A percentile compares a stretch with the other conserved stretches of the same genome.
Conservation (phyloP, 2,113 vertebrate genomes). For the Egretta garzetta region DNA sequence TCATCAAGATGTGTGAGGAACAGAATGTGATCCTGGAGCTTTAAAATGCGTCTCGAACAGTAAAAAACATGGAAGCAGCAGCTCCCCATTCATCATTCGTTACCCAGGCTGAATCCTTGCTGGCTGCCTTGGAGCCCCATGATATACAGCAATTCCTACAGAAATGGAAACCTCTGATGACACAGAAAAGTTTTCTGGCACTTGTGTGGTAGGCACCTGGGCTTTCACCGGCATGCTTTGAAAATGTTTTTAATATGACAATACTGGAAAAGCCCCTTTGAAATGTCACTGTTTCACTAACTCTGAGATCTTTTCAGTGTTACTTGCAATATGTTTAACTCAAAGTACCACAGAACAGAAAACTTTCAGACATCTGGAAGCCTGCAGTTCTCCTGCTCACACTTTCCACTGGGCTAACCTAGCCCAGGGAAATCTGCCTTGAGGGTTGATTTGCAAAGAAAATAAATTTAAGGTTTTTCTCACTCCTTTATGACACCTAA, state of each 20-base stretch:
- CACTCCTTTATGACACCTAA: not conserved
- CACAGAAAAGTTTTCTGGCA: not conserved
- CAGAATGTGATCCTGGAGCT: conserved; percentile 4
- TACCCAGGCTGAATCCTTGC: not conserved
- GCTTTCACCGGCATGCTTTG: not conserved
- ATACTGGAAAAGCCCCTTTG: not conserved
- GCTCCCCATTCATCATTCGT: conserved; percentile 26
- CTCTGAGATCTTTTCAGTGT: not conserved
- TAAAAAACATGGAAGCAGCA: conserved; percentile 2
- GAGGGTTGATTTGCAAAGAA: not conserved
- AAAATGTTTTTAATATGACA: not conserved
- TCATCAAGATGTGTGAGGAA: accelerated
- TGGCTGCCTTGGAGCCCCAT: not conserved
- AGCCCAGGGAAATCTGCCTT: not conserved
- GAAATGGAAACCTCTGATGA: conserved; percentile 40
- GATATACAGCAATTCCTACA: not conserved
- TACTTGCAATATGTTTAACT: not conserved
- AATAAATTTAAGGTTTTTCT: not conserved
- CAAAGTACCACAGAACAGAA: not conserved
- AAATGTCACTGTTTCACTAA: not conserved
- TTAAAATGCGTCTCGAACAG: not conserved
- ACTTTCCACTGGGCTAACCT: conserved; percentile 11
- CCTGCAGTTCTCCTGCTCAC: not conserved
- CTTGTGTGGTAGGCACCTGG: not conserved
- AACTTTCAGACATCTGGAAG: conserved; percentile 2